Evolutionary conservation across 1,140 invertebrate genomes (phyloP).

Genomic region (Lepidurus apus): DNA sequence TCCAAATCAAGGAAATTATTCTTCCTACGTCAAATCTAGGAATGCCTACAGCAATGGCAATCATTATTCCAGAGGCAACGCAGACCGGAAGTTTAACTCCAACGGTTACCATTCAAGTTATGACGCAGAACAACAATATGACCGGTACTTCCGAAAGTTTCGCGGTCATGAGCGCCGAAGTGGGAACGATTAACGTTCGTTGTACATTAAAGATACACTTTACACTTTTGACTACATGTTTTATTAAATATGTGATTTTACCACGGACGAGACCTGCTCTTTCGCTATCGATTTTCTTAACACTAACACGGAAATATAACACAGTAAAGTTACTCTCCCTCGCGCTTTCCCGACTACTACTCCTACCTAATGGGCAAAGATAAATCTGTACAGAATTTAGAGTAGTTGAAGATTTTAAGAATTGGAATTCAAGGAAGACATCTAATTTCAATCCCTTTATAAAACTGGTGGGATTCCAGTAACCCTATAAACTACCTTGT

Average conservation of each 20-base stretch:
- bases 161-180: not conserved
- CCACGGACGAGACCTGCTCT: constrained; percentile 4
- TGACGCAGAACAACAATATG: too few species aligned
- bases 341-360: not conserved
- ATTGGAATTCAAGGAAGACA: not conserved
- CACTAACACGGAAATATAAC: not conserved
- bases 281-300: not conserved
- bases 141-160: too few species aligned
- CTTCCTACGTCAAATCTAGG: not conserved
- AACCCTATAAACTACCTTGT: not conserved
- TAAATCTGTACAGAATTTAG: too few species aligned
- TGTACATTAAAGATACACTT: not conserved
- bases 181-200: not conserved
- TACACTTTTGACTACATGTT: not conserved
- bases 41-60: not conserved
- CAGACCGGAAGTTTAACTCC: not conserved
- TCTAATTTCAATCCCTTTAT: not conserved
- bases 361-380: not conserved
- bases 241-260: not conserved
- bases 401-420: not conserved
- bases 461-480: not conserved
- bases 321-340: not conserved
- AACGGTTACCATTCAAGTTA: too few species aligned
- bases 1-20: not conserved
- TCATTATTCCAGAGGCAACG: not conserved